phyloP scores from a whole-genome alignment of 2,113 vertebrate species.

The Cryptomyrus ogoouensis region DNA sequence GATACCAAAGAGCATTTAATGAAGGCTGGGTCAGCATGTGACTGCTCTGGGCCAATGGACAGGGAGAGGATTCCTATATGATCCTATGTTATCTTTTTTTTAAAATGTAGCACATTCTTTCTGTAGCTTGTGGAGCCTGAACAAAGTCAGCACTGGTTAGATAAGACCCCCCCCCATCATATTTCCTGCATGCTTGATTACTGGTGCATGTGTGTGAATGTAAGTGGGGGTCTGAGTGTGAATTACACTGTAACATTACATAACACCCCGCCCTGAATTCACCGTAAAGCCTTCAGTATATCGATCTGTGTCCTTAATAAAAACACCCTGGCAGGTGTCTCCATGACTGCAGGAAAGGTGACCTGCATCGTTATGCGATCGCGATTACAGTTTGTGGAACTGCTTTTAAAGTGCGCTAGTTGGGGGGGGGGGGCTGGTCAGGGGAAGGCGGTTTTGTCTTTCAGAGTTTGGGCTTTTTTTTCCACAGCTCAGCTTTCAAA shows the following conservation, averaged over 20 bases:
- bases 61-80: not conserved
- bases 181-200: not conserved
- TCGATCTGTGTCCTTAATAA: conserved; percentile 69
- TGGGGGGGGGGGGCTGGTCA: not conserved
- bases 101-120: not conserved
- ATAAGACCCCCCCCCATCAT: not conserved
- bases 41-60: not conserved
- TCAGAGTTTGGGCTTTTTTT: not conserved
- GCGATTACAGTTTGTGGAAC: conserved; percentile 42
- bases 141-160: not conserved
- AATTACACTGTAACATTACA: conserved; percentile 42
- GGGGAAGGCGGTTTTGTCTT: not conserved
- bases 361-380: conserved; percentile 50
- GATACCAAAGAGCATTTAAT: not conserved
- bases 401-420: conserved; percentile 42
- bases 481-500: not conserved
- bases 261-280: not conserved
- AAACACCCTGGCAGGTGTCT: conserved; percentile 63
- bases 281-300: conserved; percentile 48
- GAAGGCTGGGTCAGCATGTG: not conserved
- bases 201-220: not conserved
- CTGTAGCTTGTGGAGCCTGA: not conserved
- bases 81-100: not conserved
- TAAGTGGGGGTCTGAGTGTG: not conserved
- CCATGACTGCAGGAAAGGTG: conserved; percentile 52